Evolutionary conservation across 1,140 invertebrate species (phyloP).

Genomic region (Rhizoglyphus robini): DNA sequence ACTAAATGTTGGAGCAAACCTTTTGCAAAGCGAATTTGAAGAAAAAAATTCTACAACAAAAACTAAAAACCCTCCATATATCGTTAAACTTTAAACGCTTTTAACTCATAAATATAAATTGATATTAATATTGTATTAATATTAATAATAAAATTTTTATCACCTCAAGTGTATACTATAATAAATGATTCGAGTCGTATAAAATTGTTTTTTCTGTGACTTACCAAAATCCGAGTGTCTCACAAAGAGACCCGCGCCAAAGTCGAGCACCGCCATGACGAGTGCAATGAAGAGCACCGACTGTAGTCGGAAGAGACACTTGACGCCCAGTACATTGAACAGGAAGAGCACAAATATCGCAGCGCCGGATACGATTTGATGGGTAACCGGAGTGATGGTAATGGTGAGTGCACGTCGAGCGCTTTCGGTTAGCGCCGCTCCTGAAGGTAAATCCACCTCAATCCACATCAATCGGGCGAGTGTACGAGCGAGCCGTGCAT

Average conservation of each 20-base stretch:
- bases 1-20: no score
- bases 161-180: no score
- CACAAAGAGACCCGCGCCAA: constrained; percentile 72
- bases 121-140: no score
- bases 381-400: neutral
- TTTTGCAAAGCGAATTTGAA: no score
- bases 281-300: constrained; percentile 67
- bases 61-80: no score
- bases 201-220: no score
- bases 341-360: constrained; percentile 55
- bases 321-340: constrained; percentile 80
- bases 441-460: neutral
- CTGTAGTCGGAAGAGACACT: constrained; percentile 82
- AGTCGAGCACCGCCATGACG: constrained; percentile 69
- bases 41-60: no score
- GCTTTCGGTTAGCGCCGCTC: neutral
- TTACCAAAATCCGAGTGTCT: constrained; percentile 45
- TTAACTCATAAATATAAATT: no score
- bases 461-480: neutral
- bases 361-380: constrained; percentile 37
- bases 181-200: no score
- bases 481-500: neutral
- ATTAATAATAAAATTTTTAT: no score
- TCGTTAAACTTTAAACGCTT: no score
- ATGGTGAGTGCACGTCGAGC: no score